Evolutionary conservation across 1,140 invertebrate species (phyloP), one percentile per base, ranked within the genome.

Genomic region (Lutraria rhynchaena): DNA sequence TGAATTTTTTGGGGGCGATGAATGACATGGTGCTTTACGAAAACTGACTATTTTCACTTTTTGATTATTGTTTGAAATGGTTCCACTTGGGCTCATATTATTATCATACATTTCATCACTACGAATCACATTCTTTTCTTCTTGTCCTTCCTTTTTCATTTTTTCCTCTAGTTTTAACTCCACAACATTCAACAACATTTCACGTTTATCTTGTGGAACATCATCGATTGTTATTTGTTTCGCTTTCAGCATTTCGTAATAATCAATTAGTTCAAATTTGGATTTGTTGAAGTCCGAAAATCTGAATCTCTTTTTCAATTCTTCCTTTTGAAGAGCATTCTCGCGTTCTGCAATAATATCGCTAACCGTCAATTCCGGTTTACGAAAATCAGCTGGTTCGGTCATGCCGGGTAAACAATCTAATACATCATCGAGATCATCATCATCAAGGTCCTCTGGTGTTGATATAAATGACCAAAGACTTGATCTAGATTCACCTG

Each of bases 191-290:
- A 76, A 29, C 15, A 77, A 33, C 49, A 77, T 76, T 69, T 83
- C 49, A 31, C 55, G 57, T 67, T 83, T 81, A 17, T 81, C 53
- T 41, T 83, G 74, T 37, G 65, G 57, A 61, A 65, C 33, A 44
- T 75, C 61, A 24, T 77, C 19, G 17, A 81, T 67, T 19, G 35
- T 65, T 22, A 76, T 84, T 49, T 85, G 83, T 31, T 70, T 82
- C 37, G 73, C 57, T 67, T 85, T 84, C 11, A 83, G 58, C 29
- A 87, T 83, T 82, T 87, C 86, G 71, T 85, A 85, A 67, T 87
- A 87, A 55, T 87, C 86, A 41, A 87, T 81, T n/a, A 87, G 65
- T 55, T 87, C 86, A 87, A 87, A 87, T 29, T 67, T 78, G 4
- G 76, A 76, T 65, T 75, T 81, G 57, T 71, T 67, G 71, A 84